Evolutionary conservation across 2,113 vertebrate species (phyloP).

Genomic region (Sylvilagus bachmani): DNA sequence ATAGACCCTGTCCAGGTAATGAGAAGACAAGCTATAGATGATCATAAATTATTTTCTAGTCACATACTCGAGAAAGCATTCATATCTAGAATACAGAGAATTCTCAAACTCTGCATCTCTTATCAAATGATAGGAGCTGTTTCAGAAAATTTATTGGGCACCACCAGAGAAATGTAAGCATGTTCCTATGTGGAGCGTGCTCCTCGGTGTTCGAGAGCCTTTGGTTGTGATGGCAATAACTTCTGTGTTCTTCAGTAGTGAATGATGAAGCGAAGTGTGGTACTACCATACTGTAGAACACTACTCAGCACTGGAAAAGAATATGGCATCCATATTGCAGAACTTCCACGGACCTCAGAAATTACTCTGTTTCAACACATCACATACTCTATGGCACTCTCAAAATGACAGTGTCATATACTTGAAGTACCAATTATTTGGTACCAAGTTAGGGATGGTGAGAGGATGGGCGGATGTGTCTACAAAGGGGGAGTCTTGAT

Average conservation of each 20-base stretch:
- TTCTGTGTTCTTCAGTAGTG: neutral
- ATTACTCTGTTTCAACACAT: neutral
- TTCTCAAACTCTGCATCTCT: neutral
- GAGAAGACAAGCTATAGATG: neutral
- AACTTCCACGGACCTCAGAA: neutral
- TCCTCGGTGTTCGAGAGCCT: neutral
- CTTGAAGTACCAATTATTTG: neutral
- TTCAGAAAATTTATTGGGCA: neutral
- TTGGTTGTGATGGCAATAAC: neutral
- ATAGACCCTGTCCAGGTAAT: neutral
- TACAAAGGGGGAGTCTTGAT: neutral
- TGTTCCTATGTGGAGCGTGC: too few species aligned
- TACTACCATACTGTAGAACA: neutral
- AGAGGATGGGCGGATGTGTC: neutral
- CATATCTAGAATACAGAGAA: neutral
- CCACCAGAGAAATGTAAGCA: neutral
- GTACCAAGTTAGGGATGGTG: neutral
- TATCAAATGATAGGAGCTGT: neutral
- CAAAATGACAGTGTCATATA: neutral
- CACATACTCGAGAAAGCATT: neutral
- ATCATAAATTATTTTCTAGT: neutral
- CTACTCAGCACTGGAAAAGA: neutral
- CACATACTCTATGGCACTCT: neutral
- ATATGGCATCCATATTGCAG: too few species aligned
- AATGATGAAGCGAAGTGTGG: neutral